Percentiles rank a stretch among this genome's conserved stretches.
phyloP scores from a whole-genome alignment of 1,140 invertebrate genomes.

The Cryptotermes secundus region DNA sequence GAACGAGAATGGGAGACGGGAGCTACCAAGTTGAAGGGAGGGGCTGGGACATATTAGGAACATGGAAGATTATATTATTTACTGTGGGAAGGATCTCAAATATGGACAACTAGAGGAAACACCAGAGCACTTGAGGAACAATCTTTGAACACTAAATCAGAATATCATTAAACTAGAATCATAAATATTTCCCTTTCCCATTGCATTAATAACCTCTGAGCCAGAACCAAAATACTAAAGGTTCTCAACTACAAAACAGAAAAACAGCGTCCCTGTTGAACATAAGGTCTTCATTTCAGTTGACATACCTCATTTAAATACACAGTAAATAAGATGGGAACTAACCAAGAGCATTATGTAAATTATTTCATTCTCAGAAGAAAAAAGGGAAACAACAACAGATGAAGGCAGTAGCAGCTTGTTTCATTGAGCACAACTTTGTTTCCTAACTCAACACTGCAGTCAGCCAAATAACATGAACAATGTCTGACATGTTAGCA shows the following conservation, averaged over 20 bases:
- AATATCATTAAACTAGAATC: conserved; percentile 14
- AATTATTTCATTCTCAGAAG: neutral
- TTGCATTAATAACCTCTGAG: neutral
- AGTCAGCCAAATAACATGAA: neutral
- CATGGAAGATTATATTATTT: neutral
- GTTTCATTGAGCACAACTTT: conserved; percentile 13
- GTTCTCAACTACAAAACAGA: neutral
- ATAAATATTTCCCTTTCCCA: neutral
- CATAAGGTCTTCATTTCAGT: neutral
- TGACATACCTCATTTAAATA: neutral
- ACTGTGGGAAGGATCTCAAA: neutral
- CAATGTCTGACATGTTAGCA: neutral
- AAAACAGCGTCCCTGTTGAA: neutral
- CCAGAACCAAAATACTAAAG: neutral
- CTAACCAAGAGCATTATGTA: neutral
- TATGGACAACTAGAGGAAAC: neutral
- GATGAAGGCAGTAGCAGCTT: conserved; percentile 8
- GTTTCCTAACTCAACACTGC: neutral
- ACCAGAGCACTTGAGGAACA: neutral
- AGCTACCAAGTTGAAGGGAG: neutral
- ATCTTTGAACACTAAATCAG: neutral
- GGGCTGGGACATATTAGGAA: neutral
- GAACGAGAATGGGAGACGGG: neutral
- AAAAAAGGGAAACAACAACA: neutral
- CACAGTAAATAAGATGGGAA: neutral